Percentiles rank a stretch among this genome's conserved stretches.
These are phyloP conservation scores for Mechanitis mazaeus DNA, from an alignment of 2,888 invertebrate genomes.

Conservation along the genomic window DNA sequence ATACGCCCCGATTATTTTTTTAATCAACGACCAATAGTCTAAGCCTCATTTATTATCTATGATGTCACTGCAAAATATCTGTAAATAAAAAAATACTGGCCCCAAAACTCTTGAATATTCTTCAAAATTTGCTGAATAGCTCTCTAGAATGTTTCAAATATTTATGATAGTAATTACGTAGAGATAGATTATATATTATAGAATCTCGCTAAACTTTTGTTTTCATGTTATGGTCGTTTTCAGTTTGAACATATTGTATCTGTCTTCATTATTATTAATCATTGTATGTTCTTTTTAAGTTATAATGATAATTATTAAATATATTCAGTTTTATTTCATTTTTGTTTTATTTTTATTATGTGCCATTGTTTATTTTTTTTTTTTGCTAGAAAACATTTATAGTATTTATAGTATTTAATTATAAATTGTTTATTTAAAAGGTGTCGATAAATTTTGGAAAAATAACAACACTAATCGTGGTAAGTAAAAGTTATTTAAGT, in stretches of 20 bases:
- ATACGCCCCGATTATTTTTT: conserved; percentile 52
- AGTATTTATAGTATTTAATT: conserved; percentile 17
- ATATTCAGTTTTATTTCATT: conserved; percentile 75
- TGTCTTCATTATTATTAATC: conserved; percentile 34
- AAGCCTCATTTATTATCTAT: conserved; percentile 26
- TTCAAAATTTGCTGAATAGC: not conserved
- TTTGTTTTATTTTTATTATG: conserved; percentile 69
- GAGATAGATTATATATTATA: conserved; percentile 43
- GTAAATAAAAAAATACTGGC: not conserved
- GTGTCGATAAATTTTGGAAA: conserved; percentile 25
- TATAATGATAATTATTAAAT: conserved; percentile 66
- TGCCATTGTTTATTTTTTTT: conserved; percentile 35
- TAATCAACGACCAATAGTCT: conserved; percentile 39
- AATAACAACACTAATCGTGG: conserved; percentile 25
- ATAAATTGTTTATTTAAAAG: conserved; percentile 23
- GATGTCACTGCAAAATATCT: not conserved
- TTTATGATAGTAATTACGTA: conserved; percentile 32
- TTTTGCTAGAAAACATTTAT: conserved; percentile 14
- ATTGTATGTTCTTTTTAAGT: conserved; percentile 53
- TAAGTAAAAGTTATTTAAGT: conserved; percentile 31
- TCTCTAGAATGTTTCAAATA: conserved; percentile 13
- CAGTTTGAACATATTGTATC: conserved; percentile 25
- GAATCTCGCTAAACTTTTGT: conserved; percentile 50
- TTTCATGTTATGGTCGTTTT: not conserved
- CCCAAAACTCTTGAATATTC: not conserved